phyloP scores from a whole-genome alignment of 1,140 invertebrate species.

The Lysiphlebus fabarum region DNA sequence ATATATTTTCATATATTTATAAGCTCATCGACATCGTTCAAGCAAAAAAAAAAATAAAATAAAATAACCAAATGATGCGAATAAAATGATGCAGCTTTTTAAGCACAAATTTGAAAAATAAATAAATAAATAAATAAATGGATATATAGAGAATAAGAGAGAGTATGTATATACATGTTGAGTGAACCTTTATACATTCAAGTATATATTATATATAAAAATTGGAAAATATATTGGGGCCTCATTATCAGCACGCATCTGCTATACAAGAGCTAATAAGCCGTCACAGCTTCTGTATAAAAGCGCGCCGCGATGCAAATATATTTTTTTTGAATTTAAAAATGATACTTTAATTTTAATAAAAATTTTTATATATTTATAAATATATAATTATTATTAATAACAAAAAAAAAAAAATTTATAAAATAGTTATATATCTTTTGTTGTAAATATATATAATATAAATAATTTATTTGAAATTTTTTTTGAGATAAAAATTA shows the following conservation, averaged over 20 bases:
- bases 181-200: slow-evolving; percentile 7
- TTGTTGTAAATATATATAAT: too few relatives aligned
- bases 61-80: not conserved
- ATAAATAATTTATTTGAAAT: too few relatives aligned
- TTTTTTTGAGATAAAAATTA: too few relatives aligned
- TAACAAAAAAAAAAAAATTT: slow-evolving; percentile 3
- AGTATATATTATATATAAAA: slow-evolving; percentile 43
- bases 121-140: not conserved
- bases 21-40: slow-evolving; percentile 11
- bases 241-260: slow-evolving; percentile 55
- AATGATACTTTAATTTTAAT: not conserved
- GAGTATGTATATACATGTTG: not conserved
- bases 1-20: not conserved
- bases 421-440: not conserved
- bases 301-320: slow-evolving; percentile 31
- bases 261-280: slow-evolving; percentile 51
- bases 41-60: not conserved
- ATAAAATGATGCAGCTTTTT: slow-evolving; percentile 5
- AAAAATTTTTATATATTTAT: slow-evolving; percentile 4
- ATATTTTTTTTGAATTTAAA: not conserved
- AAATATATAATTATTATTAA: not conserved
- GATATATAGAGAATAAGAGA: slow-evolving; percentile 11
- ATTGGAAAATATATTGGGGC: slow-evolving; percentile 33
- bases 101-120: not conserved
- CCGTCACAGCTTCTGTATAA: slow-evolving; percentile 52